Percentiles rank a stretch among this genome's conserved stretches.
Conservation (phyloP, 1,140 invertebrate genomes). For the Apis cerana region DNA sequence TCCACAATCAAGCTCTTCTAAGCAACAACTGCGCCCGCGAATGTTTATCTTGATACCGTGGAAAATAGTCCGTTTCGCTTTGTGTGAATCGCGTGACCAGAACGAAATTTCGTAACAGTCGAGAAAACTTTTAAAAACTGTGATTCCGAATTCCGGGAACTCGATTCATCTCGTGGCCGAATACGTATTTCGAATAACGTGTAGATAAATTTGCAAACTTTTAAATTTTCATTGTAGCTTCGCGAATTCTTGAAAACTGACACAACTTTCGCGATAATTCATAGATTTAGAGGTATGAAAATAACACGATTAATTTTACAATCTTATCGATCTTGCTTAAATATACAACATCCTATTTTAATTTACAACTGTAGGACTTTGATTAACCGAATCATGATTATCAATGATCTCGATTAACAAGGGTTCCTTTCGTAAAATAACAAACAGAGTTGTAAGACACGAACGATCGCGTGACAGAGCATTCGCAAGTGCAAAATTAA, state of each 20-base stretch:
- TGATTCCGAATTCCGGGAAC: not conserved
- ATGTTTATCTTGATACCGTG: constrained; percentile 44
- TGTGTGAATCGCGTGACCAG: not conserved
- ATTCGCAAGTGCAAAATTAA: too few relatives aligned
- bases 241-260: not conserved
- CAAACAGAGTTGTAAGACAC: too few relatives aligned
- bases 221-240: not conserved
- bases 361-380: too few relatives aligned
- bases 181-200: not conserved
- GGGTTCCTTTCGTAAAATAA: too few relatives aligned
- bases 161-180: not conserved
- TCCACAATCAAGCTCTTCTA: constrained; percentile 36
- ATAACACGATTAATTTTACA: too few relatives aligned
- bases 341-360: too few relatives aligned
- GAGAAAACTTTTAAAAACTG: constrained; percentile 24
- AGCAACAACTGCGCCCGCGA: constrained; percentile 16
- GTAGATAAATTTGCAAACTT: not conserved
- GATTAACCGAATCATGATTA: too few relatives aligned
- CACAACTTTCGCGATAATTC: too few relatives aligned
- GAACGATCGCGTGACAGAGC: too few relatives aligned
- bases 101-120: constrained; percentile 5
- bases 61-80: constrained; percentile 12
- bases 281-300: too few relatives aligned
- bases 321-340: too few relatives aligned
- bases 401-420: too few relatives aligned